A percentile compares a stretch with the other conserved stretches of the same genome.
Evolutionary conservation across 1,140 invertebrate genomes (phyloP).

Genomic region (Papilio machaon): DNA sequence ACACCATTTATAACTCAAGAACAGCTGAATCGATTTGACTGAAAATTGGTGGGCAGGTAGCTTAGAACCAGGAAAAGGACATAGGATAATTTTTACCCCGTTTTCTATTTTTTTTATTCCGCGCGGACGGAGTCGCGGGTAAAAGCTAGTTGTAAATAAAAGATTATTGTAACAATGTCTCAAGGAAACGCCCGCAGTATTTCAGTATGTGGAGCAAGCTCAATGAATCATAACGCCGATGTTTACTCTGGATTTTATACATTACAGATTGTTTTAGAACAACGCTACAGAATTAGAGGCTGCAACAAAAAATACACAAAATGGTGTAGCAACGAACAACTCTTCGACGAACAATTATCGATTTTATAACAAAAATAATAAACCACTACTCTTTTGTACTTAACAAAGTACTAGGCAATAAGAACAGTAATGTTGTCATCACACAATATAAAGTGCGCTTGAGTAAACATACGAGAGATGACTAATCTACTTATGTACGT

Average conservation of each 20-base stretch:
- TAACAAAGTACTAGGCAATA: slow-evolving; percentile 3
- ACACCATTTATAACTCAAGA: no score
- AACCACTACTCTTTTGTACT: no score
- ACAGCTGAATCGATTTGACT: no score
- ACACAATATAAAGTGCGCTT: slow-evolving; percentile 26
- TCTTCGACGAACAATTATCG: background rate
- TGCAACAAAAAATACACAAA: slow-evolving; percentile 35
- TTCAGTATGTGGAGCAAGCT: slow-evolving; percentile 50
- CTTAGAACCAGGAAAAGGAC: no score
- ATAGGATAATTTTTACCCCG: no score
- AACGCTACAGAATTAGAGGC: slow-evolving; percentile 46
- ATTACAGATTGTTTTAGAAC: slow-evolving; percentile 53
- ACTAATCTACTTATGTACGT: background rate
- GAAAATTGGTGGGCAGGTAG: no score
- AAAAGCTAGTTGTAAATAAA: slow-evolving; percentile 28
- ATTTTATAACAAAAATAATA: background rate
- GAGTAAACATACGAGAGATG: slow-evolving; percentile 20
- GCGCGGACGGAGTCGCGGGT: no score
- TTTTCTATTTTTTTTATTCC: no score
- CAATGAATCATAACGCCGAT: slow-evolving; percentile 52
- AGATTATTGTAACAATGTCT: slow-evolving; percentile 45
- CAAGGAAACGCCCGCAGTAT: slow-evolving; percentile 46
- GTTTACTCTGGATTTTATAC: slow-evolving; percentile 50
- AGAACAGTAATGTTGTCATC: slow-evolving; percentile 34
- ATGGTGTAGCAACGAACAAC: slow-evolving; percentile 11